phyloP scores from a whole-genome alignment of 1,140 invertebrate species.

The Leptonema lineaticorne region DNA sequence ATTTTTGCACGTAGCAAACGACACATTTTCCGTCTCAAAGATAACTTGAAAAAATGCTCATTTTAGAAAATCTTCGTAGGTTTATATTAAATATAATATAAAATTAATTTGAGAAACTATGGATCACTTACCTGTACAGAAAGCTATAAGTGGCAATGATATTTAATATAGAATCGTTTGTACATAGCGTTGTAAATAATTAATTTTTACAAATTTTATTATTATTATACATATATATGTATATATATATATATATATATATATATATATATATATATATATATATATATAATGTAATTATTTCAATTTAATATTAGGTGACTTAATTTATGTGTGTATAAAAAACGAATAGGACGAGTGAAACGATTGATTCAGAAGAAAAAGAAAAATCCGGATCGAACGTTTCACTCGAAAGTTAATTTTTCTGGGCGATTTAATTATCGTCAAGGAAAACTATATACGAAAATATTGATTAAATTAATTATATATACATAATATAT shows the following conservation, averaged over 20 bases:
- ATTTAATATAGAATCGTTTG: slow-evolving; percentile 34
- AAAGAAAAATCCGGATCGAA: too few relatives aligned
- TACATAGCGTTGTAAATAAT: slow-evolving; percentile 40
- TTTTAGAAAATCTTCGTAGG: slow-evolving; percentile 30
- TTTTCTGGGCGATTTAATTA: slow-evolving; percentile 22
- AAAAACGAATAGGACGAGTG: too few relatives aligned
- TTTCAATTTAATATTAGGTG: slow-evolving; percentile 38
- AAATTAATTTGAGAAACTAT: too few relatives aligned
- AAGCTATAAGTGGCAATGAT: slow-evolving; percentile 34
- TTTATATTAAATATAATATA: slow-evolving; percentile 1
- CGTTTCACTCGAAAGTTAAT: too few relatives aligned
- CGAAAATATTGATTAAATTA: slow-evolving; percentile 38
- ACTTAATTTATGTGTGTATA: slow-evolving; percentile 38
- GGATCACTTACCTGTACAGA: slow-evolving; percentile 32
- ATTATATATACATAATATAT: slow-evolving; percentile 40
- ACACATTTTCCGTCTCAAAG: slow-evolving; percentile 34
- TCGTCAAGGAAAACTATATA: slow-evolving; percentile 7
- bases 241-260: too few relatives aligned
- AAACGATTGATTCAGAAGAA: too few relatives aligned
- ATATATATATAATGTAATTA: slow-evolving; percentile 33
- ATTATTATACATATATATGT: too few relatives aligned
- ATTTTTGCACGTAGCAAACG: slow-evolving; percentile 14
- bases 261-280: too few relatives aligned
- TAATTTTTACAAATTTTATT: slow-evolving; percentile 43
- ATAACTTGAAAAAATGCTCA: slow-evolving; percentile 39